Evolutionary conservation across 1,140 invertebrate species (phyloP).

Genomic region (Steinernema feltiae): DNA sequence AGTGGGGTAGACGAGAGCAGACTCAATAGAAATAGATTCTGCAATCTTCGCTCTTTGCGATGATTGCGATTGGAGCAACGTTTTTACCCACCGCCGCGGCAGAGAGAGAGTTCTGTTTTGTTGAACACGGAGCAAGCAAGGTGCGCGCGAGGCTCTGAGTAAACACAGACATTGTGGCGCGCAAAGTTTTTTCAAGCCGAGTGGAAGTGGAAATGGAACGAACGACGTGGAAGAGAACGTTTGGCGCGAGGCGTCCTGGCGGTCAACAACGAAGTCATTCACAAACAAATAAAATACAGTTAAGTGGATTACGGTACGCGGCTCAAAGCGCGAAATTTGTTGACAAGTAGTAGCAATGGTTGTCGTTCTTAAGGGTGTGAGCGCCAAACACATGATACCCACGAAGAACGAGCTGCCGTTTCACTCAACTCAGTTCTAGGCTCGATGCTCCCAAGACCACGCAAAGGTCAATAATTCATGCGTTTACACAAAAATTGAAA

Average conservation of each 20-base stretch:
- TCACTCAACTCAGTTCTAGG: too few species aligned
- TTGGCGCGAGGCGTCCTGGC: not conserved
- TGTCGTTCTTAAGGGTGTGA: too few species aligned
- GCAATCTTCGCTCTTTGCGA: not conserved
- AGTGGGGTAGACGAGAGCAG: constrained; percentile 3
- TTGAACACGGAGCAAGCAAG: not conserved
- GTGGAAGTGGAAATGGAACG: not conserved
- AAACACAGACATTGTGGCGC: not conserved
- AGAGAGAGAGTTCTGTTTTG: not conserved
- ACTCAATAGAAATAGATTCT: not conserved
- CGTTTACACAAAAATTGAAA: too few species aligned
- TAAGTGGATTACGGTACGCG: not conserved
- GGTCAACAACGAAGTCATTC: not conserved
- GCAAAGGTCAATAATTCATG: too few species aligned
- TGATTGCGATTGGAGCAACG: not conserved
- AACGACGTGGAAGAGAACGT: not conserved
- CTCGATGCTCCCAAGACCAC: too few species aligned
- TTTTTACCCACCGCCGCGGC: not conserved
- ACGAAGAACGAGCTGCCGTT: too few species aligned
- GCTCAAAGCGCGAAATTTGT: too few species aligned
- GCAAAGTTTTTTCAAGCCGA: not conserved
- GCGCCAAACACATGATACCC: too few species aligned
- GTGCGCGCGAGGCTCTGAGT: too few species aligned
- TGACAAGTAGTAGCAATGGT: too few species aligned
- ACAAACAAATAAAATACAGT: not conserved